These are phyloP conservation scores for Odocoileus virginianus DNA, from an alignment of 2,113 vertebrate genomes.

Conservation along the genomic window DNA sequence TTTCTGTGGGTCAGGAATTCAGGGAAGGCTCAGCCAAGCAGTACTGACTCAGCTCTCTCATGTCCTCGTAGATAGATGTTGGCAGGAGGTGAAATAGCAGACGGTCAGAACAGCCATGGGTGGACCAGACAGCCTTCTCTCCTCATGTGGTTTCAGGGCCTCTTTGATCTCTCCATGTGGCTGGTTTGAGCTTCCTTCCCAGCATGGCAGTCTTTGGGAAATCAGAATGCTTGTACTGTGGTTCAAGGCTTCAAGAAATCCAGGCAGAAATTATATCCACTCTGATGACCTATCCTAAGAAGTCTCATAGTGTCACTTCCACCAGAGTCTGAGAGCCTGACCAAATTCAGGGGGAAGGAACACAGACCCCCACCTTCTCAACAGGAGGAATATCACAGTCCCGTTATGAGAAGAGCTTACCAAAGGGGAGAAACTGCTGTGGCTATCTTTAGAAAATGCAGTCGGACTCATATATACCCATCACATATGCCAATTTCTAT, in stretches of 20 bases:
- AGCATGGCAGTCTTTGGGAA: background rate
- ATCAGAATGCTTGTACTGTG: background rate
- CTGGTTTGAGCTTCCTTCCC: background rate
- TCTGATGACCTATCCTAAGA: background rate
- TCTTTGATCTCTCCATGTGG: background rate
- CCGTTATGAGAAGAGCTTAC: background rate
- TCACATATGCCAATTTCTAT: background rate
- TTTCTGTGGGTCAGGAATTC: background rate
- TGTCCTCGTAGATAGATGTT: too few relatives aligned
- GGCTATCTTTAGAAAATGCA: background rate
- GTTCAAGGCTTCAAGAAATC: background rate
- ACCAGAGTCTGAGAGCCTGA: background rate
- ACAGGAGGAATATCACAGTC: background rate
- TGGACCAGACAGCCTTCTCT: background rate
- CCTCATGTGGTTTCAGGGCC: background rate
- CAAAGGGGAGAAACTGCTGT: background rate
- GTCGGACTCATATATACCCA: rapidly evolving
- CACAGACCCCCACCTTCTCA: background rate
- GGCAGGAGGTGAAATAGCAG: background rate
- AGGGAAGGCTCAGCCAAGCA: background rate
- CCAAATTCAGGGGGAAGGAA: background rate
- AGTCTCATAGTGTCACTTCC: background rate
- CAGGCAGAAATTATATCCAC: background rate
- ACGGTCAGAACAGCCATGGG: background rate
- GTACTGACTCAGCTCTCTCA: background rate